Evolutionary conservation across 2,113 vertebrate species (phyloP).

Genomic region (Turdus rufiventris): DNA sequence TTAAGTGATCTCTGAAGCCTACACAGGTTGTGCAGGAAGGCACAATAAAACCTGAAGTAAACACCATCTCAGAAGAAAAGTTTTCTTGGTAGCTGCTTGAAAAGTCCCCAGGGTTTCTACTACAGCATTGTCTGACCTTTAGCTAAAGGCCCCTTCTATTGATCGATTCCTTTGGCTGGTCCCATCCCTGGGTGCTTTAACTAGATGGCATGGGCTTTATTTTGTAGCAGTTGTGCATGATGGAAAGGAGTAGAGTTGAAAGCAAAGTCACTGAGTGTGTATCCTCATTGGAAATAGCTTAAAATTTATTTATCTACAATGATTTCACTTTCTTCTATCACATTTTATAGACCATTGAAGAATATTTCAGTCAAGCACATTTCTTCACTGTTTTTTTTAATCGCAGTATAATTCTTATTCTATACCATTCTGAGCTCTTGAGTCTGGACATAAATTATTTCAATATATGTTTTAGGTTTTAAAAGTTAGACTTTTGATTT

Average conservation of each 20-base stretch:
- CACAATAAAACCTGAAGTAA: not conserved
- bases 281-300: not conserved
- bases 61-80: not conserved
- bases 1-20: not conserved
- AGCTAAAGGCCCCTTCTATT: not conserved
- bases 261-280: not conserved
- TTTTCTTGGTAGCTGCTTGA: not conserved
- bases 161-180: not conserved
- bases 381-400: not conserved
- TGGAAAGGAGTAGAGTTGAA: not conserved
- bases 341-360: not conserved
- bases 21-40: not conserved
- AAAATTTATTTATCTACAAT: not conserved
- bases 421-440: not conserved
- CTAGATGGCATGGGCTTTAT: not conserved
- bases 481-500: not conserved
- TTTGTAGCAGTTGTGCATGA: not conserved
- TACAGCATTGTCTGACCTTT: constrained; percentile 20
- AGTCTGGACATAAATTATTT: not conserved
- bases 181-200: not conserved
- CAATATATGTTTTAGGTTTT: not conserved
- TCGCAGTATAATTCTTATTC: not conserved
- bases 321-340: not conserved
- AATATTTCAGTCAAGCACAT: not conserved
- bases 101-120: not conserved